Conservation (phyloP, 2,888 invertebrate genomes). For the Stramonita haemastoma region DNA sequence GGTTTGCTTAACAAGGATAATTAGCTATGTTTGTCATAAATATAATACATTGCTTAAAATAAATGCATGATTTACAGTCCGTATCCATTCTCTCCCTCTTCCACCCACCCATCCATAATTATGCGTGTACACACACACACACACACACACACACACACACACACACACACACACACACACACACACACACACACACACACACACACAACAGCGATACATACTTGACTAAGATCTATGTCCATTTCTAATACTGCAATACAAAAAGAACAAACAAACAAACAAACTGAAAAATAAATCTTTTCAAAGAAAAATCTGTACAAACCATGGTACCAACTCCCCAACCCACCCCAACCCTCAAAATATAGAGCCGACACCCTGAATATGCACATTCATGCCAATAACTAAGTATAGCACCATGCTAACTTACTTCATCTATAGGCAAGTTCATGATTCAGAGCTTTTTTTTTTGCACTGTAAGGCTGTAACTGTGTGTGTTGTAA, state of each 20-base stretch:
- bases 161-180: not conserved
- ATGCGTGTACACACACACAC: not conserved
- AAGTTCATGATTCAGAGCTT: too few species aligned
- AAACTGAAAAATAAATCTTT: not conserved
- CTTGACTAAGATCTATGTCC: not conserved
- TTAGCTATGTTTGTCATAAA: not conserved
- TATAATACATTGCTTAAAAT: not conserved
- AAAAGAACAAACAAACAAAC: not conserved
- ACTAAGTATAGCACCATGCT: not conserved
- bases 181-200: too few species aligned
- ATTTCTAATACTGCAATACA: not conserved
- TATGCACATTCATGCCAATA: not conserved
- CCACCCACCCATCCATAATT: not conserved
- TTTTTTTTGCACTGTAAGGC: too few species aligned
- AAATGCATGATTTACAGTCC: not conserved
- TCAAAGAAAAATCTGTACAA: not conserved
- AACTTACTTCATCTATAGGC: not conserved
- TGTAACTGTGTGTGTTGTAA: too few species aligned
- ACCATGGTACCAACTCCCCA: not conserved
- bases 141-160: slow-evolving; percentile 17
- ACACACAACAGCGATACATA: not conserved
- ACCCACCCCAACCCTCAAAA: not conserved
- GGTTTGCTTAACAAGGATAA: not conserved
- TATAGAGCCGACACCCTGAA: too few species aligned
- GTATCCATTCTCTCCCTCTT: not conserved